Base-by-base conservation (phyloP, 2,888 invertebrate genomes). In the Tetragnatha montana region DNA sequence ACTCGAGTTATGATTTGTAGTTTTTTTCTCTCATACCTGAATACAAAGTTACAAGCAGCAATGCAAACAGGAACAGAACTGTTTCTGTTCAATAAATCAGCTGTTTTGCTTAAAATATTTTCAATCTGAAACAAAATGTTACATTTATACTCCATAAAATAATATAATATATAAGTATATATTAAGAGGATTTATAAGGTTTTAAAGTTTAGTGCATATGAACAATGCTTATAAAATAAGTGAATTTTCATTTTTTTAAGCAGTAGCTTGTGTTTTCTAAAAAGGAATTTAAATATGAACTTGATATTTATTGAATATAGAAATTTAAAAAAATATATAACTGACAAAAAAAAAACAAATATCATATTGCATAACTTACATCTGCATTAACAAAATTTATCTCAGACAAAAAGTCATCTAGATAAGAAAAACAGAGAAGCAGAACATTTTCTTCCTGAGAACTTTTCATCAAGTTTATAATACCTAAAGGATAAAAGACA, bases 1-100 rank as follows among this genome's bases (percentile, higher is more conserved):
- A 35, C 35, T 35, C 35, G 35, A 4, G 35, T 17, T 8, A 35
- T 8, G 35, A 75, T 22, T 75, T 8, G 10, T 22, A 17, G 12
- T 51, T 22, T 68, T n/a, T 17, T 80, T 60, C n/a, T 60, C 14
- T 14, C 78, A 81, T 75, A 87, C 87, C 79, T 81, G 74, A 81
- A 75, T 22, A 87, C 70, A 70, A 75, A 87, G 21, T 22, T 81
- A 49, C 81, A 81, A 47, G 50, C 17, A 74, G 81, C 51, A 8
- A 75, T 0, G 19, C 81, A 81, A 14, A 87, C 1, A 6, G 87
- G 19, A n/a, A 49, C 81, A 22, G 87, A 49, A 81, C 12, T 10
- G 68, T 22, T 70, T 70, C 74, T 70, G 19, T 22, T 7, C 8
- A 75, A 47, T 19, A 87, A 68, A 75, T 76, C 75, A 14, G 60